A percentile compares a stretch with the other conserved stretches of the same genome.
phyloP scores from a whole-genome alignment of 2,797 vertebrate species.

The Aldrovandia affinis region DNA sequence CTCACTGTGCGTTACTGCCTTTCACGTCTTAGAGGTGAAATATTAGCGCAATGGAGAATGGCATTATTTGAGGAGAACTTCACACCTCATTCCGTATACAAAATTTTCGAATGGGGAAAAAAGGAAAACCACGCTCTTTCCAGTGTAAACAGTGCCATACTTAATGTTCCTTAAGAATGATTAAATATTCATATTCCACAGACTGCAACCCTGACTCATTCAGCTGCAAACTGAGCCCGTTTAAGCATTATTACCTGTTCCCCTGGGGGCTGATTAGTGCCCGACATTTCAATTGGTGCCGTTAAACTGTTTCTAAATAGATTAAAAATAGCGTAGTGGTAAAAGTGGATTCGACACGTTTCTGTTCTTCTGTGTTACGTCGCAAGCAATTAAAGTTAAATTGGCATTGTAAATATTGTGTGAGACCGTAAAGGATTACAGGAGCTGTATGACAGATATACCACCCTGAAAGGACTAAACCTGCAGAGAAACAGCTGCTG shows the following conservation, averaged over 20 bases:
- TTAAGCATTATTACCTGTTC: conserved; percentile 35
- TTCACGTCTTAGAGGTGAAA: no score
- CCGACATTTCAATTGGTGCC: conserved; percentile 9
- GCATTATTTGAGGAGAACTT: not conserved
- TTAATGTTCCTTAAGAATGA: not conserved
- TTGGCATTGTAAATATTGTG: not conserved
- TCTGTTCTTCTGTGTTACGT: not conserved
- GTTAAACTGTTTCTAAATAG: not conserved
- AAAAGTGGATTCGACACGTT: not conserved
- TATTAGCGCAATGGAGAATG: not conserved
- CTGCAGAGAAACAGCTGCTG: not conserved
- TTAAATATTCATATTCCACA: not conserved
- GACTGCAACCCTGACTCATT: conserved; percentile 28
- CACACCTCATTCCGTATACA: no score
- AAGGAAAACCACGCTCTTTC: not conserved
- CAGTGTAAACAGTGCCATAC: not conserved
- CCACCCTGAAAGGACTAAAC: not conserved
- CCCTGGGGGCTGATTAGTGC: conserved; percentile 31
- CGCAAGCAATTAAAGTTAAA: conserved; percentile 5
- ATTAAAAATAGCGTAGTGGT: conserved; percentile 1
- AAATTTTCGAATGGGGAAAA: not conserved
- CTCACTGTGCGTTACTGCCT: no score
- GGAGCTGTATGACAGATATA: not conserved
- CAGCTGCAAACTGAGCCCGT: conserved; percentile 22
- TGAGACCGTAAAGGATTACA: not conserved